These are phyloP conservation scores for Rhea americana DNA, from an alignment of 2,113 vertebrate species.

Conservation along the genomic window DNA sequence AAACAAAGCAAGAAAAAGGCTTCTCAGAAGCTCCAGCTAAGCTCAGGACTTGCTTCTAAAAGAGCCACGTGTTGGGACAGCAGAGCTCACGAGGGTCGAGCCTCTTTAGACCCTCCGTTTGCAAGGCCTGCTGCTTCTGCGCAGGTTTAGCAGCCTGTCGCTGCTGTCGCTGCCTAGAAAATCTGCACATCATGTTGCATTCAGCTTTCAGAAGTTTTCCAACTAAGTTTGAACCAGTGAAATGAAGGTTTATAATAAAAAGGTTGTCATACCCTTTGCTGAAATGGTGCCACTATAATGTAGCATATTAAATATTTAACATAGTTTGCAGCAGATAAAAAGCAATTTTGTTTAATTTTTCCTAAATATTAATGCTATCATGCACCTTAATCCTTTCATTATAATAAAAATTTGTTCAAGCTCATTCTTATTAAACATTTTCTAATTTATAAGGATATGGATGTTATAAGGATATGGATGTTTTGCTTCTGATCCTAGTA, in stretches of 20 bases:
- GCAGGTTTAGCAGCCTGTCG: neutral
- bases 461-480: slow-evolving; percentile 39
- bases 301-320: slow-evolving; percentile 71
- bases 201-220: slow-evolving; percentile 20
- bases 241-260: neutral
- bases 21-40: slow-evolving; percentile 38
- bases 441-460: slow-evolving; percentile 56
- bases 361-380: slow-evolving; percentile 75
- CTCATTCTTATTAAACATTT: slow-evolving; percentile 62
- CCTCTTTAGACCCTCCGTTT: neutral
- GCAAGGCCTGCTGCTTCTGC: neutral
- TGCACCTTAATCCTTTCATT: slow-evolving; percentile 67
- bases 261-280: slow-evolving; percentile 19
- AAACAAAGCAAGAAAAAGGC: neutral
- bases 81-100: neutral
- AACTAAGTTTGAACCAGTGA: neutral
- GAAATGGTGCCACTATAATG: slow-evolving; percentile 32
- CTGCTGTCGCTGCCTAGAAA: neutral
- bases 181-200: neutral
- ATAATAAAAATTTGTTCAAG: slow-evolving; percentile 71
- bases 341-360: slow-evolving; percentile 71
- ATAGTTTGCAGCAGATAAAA: slow-evolving; percentile 68
- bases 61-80: slow-evolving; percentile 2
- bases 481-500: slow-evolving; percentile 52
- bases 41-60: neutral